Evolutionary conservation across 2,797 vertebrate species (phyloP), one percentile per base, ranked within the genome.

Genomic region (Parotocinclus haroldoi): DNA sequence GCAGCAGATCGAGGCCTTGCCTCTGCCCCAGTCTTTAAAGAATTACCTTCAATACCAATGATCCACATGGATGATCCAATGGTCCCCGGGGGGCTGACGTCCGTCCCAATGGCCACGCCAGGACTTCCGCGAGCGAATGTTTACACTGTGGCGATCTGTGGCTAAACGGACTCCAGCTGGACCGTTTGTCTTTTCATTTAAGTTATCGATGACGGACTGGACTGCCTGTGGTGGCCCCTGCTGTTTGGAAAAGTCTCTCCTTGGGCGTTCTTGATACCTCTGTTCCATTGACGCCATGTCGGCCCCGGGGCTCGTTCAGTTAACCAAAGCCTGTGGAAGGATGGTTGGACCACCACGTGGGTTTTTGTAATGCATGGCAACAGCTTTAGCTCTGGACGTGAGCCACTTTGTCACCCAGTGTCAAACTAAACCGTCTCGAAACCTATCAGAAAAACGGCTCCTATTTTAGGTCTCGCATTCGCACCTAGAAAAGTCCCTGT

Each of bases 41-140:
- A 95, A 95, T 91, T 99, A 99, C 89, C 93, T 99, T 89, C 96
- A 98, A 74, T 99, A 99, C 91, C 95, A 99, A 84, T 99, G 88
- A 56, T 60, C 13, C 63, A 69, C 1, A 58, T 62, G 70, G 12
- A 17, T 27, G 63, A 39, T 51, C 51, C 58, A 12, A 42, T 59
- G 70, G 58, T 50, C 50, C 56, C 11, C 52, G 46, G 71, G 68
- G 69, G 37, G 58, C 39, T 68, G 39, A 42, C 27, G 58, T 55
- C 48, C n/a, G 14, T 5, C 1, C n/a, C 48, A 14, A 50, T 19
- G 58, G 18, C 70, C 27, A 44, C 27, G 56, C 59, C 59, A 62
- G 73, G 60, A 52, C n/a, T 11, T n/a, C 58, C 9, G 18, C 56
- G 58, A 51, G 58, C 53, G 50, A 68, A 69, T 64, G 80, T 84